Conservation (phyloP, 2,797 vertebrate species). For the Phrynocephalus vlangalii region DNA sequence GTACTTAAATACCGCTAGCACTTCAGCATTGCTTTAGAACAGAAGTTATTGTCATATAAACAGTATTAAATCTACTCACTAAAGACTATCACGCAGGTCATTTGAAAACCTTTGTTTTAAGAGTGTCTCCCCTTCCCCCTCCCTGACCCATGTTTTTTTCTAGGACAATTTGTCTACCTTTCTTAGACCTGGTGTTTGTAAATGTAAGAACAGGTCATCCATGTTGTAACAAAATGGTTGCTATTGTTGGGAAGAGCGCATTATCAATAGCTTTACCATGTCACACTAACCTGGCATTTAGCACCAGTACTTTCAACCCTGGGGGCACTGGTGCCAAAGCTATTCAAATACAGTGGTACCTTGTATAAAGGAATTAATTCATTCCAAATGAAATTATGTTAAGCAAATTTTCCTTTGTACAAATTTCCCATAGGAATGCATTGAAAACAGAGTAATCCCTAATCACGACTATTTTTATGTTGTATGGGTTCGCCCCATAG, state of each 20-base stretch:
- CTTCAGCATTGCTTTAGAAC: slow-evolving; percentile 33
- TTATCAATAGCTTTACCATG: too few species aligned
- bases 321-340: too few species aligned
- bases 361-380: too few species aligned
- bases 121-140: neutral
- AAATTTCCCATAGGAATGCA: too few species aligned
- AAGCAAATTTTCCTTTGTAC: too few species aligned
- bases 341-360: too few species aligned
- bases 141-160: neutral
- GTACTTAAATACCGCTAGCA: slow-evolving; percentile 4
- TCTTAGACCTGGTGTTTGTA: neutral
- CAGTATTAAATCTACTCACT: slow-evolving; percentile 31
- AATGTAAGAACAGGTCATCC: neutral
- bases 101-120: neutral
- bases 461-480: too few species aligned
- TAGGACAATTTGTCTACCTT: neutral
- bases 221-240: neutral
- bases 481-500: too few species aligned
- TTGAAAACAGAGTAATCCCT: too few species aligned
- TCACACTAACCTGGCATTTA: too few species aligned
- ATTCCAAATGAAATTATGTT: too few species aligned
- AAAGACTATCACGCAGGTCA: neutral
- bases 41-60: slow-evolving; percentile 54
- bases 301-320: too few species aligned
- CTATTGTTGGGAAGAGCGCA: neutral